These are phyloP conservation scores for Macrophya alboannulata DNA, from an alignment of 2,888 invertebrate genomes.

Conservation along the genomic window DNA sequence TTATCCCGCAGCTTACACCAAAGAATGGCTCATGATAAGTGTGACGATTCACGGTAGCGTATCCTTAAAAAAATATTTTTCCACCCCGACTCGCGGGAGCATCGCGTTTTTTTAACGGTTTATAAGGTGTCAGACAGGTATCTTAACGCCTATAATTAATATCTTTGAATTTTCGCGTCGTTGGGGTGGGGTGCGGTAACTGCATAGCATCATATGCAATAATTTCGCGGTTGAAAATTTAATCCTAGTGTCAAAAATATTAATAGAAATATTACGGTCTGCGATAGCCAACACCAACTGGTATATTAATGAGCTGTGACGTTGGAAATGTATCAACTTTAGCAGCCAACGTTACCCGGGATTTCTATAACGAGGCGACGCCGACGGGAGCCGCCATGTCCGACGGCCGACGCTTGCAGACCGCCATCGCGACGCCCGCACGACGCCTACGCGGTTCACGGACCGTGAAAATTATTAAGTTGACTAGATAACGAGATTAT, in stretches of 20 bases:
- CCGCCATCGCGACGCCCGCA: conserved; percentile 58
- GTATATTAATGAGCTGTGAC: conserved; percentile 76
- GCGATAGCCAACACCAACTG: conserved; percentile 68
- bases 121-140: neutral
- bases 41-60: neutral
- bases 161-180: neutral
- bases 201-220: neutral
- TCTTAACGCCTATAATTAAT: conserved; percentile 27
- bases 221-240: conserved; percentile 32
- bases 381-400: conserved; percentile 62
- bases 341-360: conserved; percentile 66
- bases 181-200: neutral
- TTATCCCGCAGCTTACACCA: neutral
- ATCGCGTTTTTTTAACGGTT: neutral
- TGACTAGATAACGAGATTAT: conserved; percentile 14
- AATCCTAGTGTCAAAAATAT: conserved; percentile 48
- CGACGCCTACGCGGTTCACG: conserved; percentile 51
- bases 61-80: conserved; percentile 4
- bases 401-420: conserved; percentile 57
- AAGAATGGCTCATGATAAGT: neutral
- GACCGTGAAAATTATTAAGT: conserved; percentile 34
- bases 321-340: conserved; percentile 76
- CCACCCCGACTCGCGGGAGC: neutral
- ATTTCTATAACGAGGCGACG: conserved; percentile 66
- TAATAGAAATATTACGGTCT: conserved; percentile 45